A percentile compares a stretch with the other conserved stretches of the same genome.
These are phyloP conservation scores for Rattus norvegicus DNA, from an alignment of 2,113 vertebrate genomes.

Conservation along the genomic window DNA sequence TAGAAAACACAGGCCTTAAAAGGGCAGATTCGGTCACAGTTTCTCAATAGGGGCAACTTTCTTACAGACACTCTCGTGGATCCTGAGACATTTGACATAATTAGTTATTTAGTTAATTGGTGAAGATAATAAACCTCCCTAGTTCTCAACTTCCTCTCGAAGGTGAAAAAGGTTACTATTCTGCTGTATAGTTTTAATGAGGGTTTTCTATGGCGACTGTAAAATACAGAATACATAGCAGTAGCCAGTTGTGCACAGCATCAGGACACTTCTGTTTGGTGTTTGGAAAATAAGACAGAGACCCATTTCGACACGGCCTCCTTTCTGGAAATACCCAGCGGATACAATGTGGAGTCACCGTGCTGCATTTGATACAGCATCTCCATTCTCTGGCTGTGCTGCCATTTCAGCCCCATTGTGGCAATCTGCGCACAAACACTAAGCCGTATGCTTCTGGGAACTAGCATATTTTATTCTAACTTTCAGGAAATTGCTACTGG, in stretches of 20 bases:
- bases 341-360: background rate
- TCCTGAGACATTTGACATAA: background rate
- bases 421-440: background rate
- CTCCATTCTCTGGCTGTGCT: background rate
- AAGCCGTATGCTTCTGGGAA: background rate
- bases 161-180: background rate
- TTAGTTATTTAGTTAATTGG: background rate
- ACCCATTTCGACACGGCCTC: background rate
- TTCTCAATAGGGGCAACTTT: background rate
- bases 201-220: background rate
- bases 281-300: constrained; percentile 34
- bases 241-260: background rate
- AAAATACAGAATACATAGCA: background rate
- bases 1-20: constrained; percentile 19
- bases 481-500: background rate
- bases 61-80: background rate
- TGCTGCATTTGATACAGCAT: background rate
- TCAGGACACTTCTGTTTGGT: background rate
- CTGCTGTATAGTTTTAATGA: background rate
- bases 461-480: background rate
- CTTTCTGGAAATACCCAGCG: background rate
- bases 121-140: background rate
- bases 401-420: background rate
- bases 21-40: background rate
- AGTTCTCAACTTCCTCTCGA: background rate